Evolutionary conservation across 2,888 invertebrate species (phyloP).

Genomic region (Agriopis leucophaearia): DNA sequence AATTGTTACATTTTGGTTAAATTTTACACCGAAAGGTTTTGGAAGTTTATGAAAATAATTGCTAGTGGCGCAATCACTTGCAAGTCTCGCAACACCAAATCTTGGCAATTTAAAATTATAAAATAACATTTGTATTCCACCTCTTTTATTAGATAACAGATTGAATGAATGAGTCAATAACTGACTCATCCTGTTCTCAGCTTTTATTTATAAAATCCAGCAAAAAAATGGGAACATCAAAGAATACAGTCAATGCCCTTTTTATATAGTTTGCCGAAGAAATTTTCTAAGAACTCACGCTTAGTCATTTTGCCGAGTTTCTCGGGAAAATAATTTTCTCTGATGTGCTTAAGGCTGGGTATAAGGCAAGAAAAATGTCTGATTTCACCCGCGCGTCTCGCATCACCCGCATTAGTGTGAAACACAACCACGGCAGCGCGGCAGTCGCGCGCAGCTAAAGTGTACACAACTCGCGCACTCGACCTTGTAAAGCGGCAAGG

Average conservation of each 20-base stretch:
- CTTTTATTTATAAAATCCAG: slow-evolving; percentile 34
- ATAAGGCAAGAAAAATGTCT: too few relatives aligned
- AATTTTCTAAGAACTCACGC: slow-evolving; percentile 21
- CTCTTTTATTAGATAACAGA: slow-evolving; percentile 34
- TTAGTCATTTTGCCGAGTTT: slow-evolving; percentile 34
- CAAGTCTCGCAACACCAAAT: not conserved
- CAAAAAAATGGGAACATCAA: slow-evolving; percentile 24
- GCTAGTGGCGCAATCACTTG: not conserved
- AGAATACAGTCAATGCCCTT: slow-evolving; percentile 25
- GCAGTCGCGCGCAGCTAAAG: too few relatives aligned
- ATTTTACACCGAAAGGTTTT: too few relatives aligned
- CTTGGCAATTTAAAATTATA: slow-evolving; percentile 11
- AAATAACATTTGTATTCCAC: slow-evolving; percentile 12
- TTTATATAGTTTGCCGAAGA: slow-evolving; percentile 29
- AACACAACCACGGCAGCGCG: too few relatives aligned
- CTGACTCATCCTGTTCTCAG: slow-evolving; percentile 30
- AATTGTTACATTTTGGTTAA: too few relatives aligned
- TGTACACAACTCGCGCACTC: too few relatives aligned
- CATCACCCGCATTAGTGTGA: too few relatives aligned
- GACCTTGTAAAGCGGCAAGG: too few relatives aligned
- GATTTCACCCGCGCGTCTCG: too few relatives aligned
- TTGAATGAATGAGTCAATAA: slow-evolving; percentile 37
- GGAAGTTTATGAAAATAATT: not conserved
- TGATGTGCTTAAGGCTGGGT: slow-evolving; percentile 24
- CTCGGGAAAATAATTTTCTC: slow-evolving; percentile 29